Conservation (phyloP, 2,113 vertebrate species). For the Potamarius usumacintae region DNA sequence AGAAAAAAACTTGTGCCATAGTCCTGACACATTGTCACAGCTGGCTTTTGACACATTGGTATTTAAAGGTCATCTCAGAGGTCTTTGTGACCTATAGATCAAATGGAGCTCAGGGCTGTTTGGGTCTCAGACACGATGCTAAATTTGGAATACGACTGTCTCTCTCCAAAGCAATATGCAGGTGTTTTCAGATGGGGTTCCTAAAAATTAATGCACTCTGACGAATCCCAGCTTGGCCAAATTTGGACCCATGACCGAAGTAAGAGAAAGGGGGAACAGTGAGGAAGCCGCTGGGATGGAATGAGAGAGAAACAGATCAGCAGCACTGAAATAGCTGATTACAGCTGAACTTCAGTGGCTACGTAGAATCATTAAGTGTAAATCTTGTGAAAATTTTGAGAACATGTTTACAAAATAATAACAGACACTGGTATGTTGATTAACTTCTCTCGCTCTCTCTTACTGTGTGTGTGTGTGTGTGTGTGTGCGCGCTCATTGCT, state of each 20-base stretch:
- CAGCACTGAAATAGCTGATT: neutral
- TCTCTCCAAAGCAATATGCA: neutral
- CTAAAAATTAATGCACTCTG: neutral
- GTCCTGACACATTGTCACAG: conserved; percentile 9
- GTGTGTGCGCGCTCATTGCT: too few relatives aligned
- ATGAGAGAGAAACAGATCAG: conserved; percentile 8
- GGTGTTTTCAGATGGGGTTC: neutral
- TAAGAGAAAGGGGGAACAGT: neutral
- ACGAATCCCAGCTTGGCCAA: neutral
- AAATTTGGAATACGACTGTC: neutral
- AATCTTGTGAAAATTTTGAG: neutral
- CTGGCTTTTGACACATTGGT: conserved; percentile 27
- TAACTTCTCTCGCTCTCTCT: too few relatives aligned
- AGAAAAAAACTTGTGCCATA: neutral
- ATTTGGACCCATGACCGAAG: neutral
- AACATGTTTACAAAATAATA: neutral
- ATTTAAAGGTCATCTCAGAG: conserved; percentile 44
- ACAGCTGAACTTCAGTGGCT: neutral
- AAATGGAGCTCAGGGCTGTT: conserved; percentile 7
- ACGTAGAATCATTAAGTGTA: neutral
- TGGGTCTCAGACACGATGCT: neutral
- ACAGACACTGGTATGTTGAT: neutral
- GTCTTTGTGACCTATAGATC: conserved; percentile 34
- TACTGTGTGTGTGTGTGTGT: too few relatives aligned
- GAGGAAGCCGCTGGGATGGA: neutral